These are phyloP conservation scores for Rallus limicola DNA, from an alignment of 2,113 vertebrate species.

Conservation along the genomic window DNA sequence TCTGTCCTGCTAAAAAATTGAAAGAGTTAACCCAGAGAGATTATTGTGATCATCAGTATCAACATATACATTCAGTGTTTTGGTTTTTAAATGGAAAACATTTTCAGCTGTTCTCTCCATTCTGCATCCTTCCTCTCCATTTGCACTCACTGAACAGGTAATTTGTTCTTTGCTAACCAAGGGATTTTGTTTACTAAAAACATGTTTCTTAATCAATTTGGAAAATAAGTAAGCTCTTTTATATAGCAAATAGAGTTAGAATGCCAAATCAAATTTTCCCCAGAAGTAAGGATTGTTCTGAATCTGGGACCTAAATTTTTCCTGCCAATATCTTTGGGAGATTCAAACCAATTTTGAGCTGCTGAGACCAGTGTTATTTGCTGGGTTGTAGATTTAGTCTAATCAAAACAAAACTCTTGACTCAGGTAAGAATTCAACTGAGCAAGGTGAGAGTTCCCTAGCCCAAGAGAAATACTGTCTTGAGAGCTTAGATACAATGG, in stretches of 20 bases:
- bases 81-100: not conserved
- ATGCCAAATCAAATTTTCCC: not conserved
- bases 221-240: not conserved
- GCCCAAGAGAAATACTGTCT: not conserved
- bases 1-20: not conserved
- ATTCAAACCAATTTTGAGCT: not conserved
- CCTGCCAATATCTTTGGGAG: not conserved
- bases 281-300: not conserved
- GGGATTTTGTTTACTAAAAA: not conserved
- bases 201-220: not conserved
- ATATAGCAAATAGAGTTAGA: not conserved
- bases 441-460: not conserved
- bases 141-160: fast-evolving
- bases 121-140: not conserved
- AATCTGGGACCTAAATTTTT: not conserved
- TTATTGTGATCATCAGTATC: not conserved
- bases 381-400: not conserved
- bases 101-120: not conserved
- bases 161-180: not conserved
- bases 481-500: not conserved
- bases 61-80: not conserved
- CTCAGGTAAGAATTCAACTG: not conserved
- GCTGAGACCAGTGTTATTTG: not conserved
- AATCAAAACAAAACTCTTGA: not conserved
- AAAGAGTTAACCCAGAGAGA: not conserved